phyloP scores from a whole-genome alignment of 2,888 invertebrate species.

The Dione juno region DNA sequence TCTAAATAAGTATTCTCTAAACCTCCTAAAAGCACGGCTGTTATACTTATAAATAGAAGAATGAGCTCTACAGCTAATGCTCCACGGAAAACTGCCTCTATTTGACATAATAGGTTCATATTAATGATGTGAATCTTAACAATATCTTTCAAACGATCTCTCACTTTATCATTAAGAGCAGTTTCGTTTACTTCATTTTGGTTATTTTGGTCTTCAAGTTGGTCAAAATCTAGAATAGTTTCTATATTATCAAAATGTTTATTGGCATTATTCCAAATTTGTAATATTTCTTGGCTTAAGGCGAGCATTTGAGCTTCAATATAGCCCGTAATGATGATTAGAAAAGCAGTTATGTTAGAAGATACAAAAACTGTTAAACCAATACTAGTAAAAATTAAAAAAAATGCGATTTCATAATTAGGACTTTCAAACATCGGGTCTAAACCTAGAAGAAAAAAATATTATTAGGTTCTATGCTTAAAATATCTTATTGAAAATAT shows the following conservation, averaged over 20 bases:
- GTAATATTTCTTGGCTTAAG: constrained; percentile 56
- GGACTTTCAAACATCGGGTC: constrained; percentile 62
- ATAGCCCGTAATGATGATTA: constrained; percentile 59
- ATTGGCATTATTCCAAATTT: constrained; percentile 56
- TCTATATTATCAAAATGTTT: constrained; percentile 8
- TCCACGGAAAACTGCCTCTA: constrained; percentile 55
- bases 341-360: constrained; percentile 55
- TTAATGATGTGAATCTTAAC: constrained; percentile 54
- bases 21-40: constrained; percentile 62
- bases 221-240: background rate
- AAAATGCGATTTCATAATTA: constrained; percentile 59
- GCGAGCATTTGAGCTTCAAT: constrained; percentile 51
- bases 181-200: constrained; percentile 30
- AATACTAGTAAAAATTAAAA: constrained; percentile 45
- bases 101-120: constrained; percentile 49
- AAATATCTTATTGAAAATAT: no score
- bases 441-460: constrained; percentile 52
- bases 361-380: constrained; percentile 52
- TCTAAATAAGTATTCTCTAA: constrained; percentile 61
- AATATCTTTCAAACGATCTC: constrained; percentile 50
- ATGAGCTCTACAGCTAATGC: constrained; percentile 58
- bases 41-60: constrained; percentile 55
- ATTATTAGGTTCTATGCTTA: background rate
- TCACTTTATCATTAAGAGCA: constrained; percentile 41
- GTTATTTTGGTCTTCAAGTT: constrained; percentile 37